Base-by-base conservation (phyloP, 2,888 invertebrate species). In the Pycnomerus fuliginosus region DNA sequence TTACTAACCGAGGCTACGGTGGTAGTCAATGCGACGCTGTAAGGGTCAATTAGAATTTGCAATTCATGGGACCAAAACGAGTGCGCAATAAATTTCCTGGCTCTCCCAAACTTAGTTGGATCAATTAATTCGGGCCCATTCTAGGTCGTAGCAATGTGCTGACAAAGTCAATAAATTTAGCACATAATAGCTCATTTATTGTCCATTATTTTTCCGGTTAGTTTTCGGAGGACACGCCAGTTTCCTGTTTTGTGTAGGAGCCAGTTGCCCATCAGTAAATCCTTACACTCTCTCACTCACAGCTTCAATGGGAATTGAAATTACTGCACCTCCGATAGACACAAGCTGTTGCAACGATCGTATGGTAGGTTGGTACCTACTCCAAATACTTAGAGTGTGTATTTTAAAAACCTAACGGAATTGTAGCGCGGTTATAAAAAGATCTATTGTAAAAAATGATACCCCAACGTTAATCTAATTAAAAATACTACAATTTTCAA, bases 61-160 rank as follows among this genome's bases (percentile, higher is more conserved):
- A 60, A 63, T 61, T 62, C 61, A 61, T 60, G 55, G 58, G 32
- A 38, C 24, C 28, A 16, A 42, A 47, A 43, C 60, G 62, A 62
- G 58, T 62, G 60, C 50, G 57, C 64, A 55, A 64, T 67, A 66
- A 68, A 67, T 67, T 66, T 55, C 55, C 49, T n/a, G 54, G 33
- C 31, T 13, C 23, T 16, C 58, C 55, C 52, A 58, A 64, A 66
- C 64, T 61, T 61, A 59, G 61, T 56, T 60, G 58, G 63, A 64
- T 61, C 66, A 64, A 67, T 68, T 68, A 68, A 65, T 66, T 64
- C 53, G 56, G 56, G 8, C 44, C 59, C 48, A 57, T 56, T 54
- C 54, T 56, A 52, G 55, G 52, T 48, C 51, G 50, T 34, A 31
- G 48, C 58, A 58, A 61, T 57, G 55, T 61, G 62, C 62, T 62